Base-by-base conservation (phyloP, 2,888 invertebrate genomes). In the Tiphia femorata region DNA sequence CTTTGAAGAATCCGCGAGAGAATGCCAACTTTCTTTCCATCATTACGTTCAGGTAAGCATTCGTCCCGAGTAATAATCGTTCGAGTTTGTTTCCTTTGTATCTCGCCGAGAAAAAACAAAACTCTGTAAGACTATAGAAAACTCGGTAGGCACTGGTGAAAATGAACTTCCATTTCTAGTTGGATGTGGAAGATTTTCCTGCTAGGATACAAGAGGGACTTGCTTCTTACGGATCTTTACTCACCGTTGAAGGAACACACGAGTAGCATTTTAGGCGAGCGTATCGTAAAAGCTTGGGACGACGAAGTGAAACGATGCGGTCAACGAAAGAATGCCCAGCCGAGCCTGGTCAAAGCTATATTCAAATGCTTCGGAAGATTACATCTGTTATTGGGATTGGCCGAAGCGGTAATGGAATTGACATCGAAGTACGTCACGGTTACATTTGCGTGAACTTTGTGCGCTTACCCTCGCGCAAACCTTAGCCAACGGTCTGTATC, bases 161-260 rank as follows among this genome's bases (percentile, higher is more conserved):
- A 4, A 14, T 33, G 19, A 49, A 19, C 49, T 53, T 49, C 63
- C 33, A 62, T 64, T 84, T 86, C 42, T 78, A 91, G 91, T 81
- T 95, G 93, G 89, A 89, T 92, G 55, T 85, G 91, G 68, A 91
- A 91, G 4, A 85, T 92, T 70, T 94, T 94, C 82, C 87, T 86
- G 61, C 87, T 88, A 75, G 95, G 95, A 0, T 88, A 88, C 70
- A 87, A 87, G 62, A 88, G 91, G 70, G 92, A 91, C 46, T 82
- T 95, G 37, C 91, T 91, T 70, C 88, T 91, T 47, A 84, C 87
- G 25, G 95, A 95, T 82, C 85, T 95, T 47, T 91, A 91, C 75
- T 88, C 88, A 57, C 88, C 93, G 0, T 86, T 91, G 30, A 84
- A 84, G 25, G 86, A 86, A 43, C 93, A 94, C 77, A 86, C 87